A percentile compares a stretch with the other conserved stretches of the same genome.
Conservation (phyloP, 2,113 vertebrate genomes). For the Tor tambroides region DNA sequence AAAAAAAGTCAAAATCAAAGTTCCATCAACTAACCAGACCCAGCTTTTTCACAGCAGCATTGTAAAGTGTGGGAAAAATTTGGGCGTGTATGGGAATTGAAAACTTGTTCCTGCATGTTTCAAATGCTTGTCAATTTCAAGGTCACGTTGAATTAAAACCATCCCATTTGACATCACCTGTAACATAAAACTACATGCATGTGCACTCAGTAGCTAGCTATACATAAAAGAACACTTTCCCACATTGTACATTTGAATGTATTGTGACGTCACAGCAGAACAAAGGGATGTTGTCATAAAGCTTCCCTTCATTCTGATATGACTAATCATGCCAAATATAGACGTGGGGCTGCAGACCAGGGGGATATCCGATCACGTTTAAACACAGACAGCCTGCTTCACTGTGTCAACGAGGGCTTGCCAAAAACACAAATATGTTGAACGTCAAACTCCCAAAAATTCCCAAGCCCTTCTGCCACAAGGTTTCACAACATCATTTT, state of each 20-base stretch:
- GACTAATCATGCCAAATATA: slow-evolving; percentile 37
- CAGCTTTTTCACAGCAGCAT: neutral
- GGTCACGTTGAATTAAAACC: neutral
- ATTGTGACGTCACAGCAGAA: slow-evolving; percentile 22
- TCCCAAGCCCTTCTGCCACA: neutral
- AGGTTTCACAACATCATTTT: slow-evolving; percentile 27
- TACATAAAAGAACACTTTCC: neutral
- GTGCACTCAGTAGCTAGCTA: neutral
- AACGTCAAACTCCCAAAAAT: neutral
- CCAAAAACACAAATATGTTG: neutral
- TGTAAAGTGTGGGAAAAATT: slow-evolving; percentile 29
- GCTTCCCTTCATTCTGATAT: neutral
- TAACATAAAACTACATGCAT: neutral
- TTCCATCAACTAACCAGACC: neutral
- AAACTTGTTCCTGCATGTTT: slow-evolving; percentile 44
- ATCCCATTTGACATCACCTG: neutral
- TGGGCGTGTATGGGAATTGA: slow-evolving; percentile 37
- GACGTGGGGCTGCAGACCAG: neutral
- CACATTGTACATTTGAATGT: neutral
- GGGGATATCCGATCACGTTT: slow-evolving; percentile 14
- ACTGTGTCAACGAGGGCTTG: neutral
- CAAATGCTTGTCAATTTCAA: slow-evolving; percentile 22
- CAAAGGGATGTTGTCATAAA: slow-evolving; percentile 34
- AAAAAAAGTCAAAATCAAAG: neutral
- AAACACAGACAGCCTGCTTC: neutral